phyloP scores from a whole-genome alignment of 2,888 invertebrate species.

The Gasteruption jaculator region DNA sequence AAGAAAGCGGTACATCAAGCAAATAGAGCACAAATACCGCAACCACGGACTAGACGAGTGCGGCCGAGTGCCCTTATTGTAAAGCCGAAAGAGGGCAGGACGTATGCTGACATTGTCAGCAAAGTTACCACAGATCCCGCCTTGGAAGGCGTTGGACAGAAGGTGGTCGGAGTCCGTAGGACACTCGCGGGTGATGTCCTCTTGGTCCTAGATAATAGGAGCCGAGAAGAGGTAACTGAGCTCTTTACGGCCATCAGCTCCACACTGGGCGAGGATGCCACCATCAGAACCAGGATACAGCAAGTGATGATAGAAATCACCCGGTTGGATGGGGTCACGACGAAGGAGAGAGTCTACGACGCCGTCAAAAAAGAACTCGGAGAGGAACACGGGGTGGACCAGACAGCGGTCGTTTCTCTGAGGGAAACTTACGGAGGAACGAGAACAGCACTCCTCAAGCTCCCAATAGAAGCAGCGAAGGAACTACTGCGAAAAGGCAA shows the following conservation, averaged over 20 bases:
- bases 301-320: slow-evolving; percentile 13
- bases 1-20: no score
- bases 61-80: slow-evolving; percentile 7
- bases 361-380: no score
- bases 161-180: no score
- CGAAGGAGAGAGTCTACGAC: slow-evolving; percentile 12
- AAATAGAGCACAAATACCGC: no score
- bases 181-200: no score
- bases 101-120: slow-evolving; percentile 7
- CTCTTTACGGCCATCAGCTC: no score
- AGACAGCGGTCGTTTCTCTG: slow-evolving; percentile 6
- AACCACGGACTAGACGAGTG: neutral
- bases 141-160: slow-evolving; percentile 3
- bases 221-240: no score
- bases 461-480: slow-evolving; percentile 8
- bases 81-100: slow-evolving; percentile 4
- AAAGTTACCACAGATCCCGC: slow-evolving; percentile 6
- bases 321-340: slow-evolving; percentile 13
- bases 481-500: slow-evolving; percentile 7
- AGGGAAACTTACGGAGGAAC: slow-evolving; percentile 14
- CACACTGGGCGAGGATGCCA: no score
- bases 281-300: no score
- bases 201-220: no score
- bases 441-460: slow-evolving; percentile 10
- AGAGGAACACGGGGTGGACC: neutral